Base-by-base conservation (phyloP, 2,888 invertebrate species). In the Dryomyza anilis region DNA sequence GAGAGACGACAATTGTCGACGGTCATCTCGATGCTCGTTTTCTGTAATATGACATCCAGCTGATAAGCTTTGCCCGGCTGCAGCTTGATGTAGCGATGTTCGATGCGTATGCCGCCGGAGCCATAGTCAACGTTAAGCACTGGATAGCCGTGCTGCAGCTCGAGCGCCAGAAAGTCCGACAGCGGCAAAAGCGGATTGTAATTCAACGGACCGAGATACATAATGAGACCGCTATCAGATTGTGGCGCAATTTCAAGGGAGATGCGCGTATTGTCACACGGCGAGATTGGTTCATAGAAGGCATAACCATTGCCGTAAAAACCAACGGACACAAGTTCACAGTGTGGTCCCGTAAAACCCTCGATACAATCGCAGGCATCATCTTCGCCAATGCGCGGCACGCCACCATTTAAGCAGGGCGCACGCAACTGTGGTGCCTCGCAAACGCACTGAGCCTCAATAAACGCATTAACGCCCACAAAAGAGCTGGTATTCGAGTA, bases 261-360 rank as follows among this genome's bases (percentile, higher is more conserved):
- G 64, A 96, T 89, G 72, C 89, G 89, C 0, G 94, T 92, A 64
- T 92, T 91, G 70, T 91, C 91, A 81, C 98, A 98, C 5, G 94
- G 89, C 33, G 93, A 90, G 33, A 96, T 89, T 0, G 95, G 88
- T 0, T 92, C 90, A 85, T 95, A 96, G 87, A 98, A 90, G 0
- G 97, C 96, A 89, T 93, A 98, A 10, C 96, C 95, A 73, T 90
- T 89, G n/a, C 95, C 94, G 68, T 88, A 88, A 85, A 98, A 98
- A 21, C 93, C 93, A 70, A 96, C 89, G 0, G 91, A 90, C 0
- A 94, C 89, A 68, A 92, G 88, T 83, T 98, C 96, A 82, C 99
- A 99, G 65, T 91, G 89, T 0, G 96, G 94, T 0, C 98, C 98
- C 5, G 89, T 88, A 60, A 88, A 87, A 0, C 92, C 92, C 19